Evolutionary conservation across 2,888 invertebrate genomes (phyloP), one percentile per base, ranked within the genome.

Genomic region (Brassicogethes aeneus): DNA sequence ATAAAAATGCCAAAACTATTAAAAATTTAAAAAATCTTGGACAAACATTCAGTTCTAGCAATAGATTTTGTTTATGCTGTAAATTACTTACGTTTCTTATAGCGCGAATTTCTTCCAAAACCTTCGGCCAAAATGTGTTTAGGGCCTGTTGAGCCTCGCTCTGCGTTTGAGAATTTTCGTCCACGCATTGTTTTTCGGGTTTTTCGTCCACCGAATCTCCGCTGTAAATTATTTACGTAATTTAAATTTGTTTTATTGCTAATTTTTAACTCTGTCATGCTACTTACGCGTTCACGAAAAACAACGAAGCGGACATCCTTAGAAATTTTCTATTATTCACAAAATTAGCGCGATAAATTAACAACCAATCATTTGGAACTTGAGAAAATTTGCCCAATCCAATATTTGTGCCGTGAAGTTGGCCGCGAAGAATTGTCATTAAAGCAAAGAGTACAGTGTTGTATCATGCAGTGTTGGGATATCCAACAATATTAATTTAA

Each of bases 61-160:
- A n/a, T n/a, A n/a, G n/a, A n/a, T n/a, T n/a, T n/a, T n/a, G n/a
- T n/a, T n/a, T n/a, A n/a, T n/a, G n/a, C n/a, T n/a, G n/a, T n/a
- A n/a, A n/a, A n/a, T n/a, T n/a, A n/a, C n/a, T 73, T 60, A 90
- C 89, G 47, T 77, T 75, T 38, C 77, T 79, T 33, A 89, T 82
- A 46, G 80, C 80, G 59, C 81, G 79, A 41, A 92, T 82, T 57
- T 91, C 90, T 10, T 86, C 85, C 45, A 80, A 76, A 44, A 84
- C 81, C 60, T 82, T 85, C 1, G 79, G 76, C 92, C 92, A 93
- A 66, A 92, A 93, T 44, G 79, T 78, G 45, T 81, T 77, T 37
- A 91, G 70, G 1, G 80, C 80, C 49, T 76, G 75, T 51, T 79
- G 78, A 10, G 86, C 83, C 54, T 86, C 85, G 2, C 75, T 75